Evolutionary conservation across 2,797 vertebrate genomes (phyloP), one percentile per base, ranked within the genome.

Genomic region (Cryptoprocta ferox): DNA sequence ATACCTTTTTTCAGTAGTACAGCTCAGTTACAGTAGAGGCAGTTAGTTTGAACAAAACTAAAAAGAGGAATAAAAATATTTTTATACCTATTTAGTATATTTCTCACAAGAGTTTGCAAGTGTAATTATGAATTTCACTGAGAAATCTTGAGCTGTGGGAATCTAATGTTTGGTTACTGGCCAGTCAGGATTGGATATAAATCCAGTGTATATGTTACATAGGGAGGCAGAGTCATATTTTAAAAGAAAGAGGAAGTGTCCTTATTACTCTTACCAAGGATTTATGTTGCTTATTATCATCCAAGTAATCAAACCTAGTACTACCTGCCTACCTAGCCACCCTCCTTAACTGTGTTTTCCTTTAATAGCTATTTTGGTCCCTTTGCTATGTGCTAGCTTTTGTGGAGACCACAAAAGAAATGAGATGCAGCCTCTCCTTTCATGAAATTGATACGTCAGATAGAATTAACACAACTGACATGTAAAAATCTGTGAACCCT

Each of bases 21-120:
- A 73, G 78, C 95, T 97, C 91, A 65, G 21, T 95, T 94, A 89
- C 87, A 88, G 39, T 91, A 59, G 89, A 56, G 59, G 68, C 32
- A 80, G 32, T 66, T 56, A 59, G 14, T 95, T 73, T 95, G 84
- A 48, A 84, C 80, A 42, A 82, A 94, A 93, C 88, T 75, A 65
- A 95, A 92, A 93, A 85, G 45, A 95, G 21, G n/a, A 94, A 82
- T 90, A 88, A 94, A 95, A 97, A 95, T 97, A 95, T 97, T 96
- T 94, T 82, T 88, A 91, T 73, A 75, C 35, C 53, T 85, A 71
- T n/a, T 28, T 35, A 84, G 83, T 86, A 13, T 35, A 91, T 96
- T 98, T 93, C 61, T 97, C 66, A 63, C 37, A 90, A 92, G 82
- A 83, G 32, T 88, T 93, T 95, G 84, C 45, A 79, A 92, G 48